Percentiles rank a stretch among this genome's conserved stretches.
phyloP scores from a whole-genome alignment of 2,113 vertebrate species.

The Podarcis muralis region DNA sequence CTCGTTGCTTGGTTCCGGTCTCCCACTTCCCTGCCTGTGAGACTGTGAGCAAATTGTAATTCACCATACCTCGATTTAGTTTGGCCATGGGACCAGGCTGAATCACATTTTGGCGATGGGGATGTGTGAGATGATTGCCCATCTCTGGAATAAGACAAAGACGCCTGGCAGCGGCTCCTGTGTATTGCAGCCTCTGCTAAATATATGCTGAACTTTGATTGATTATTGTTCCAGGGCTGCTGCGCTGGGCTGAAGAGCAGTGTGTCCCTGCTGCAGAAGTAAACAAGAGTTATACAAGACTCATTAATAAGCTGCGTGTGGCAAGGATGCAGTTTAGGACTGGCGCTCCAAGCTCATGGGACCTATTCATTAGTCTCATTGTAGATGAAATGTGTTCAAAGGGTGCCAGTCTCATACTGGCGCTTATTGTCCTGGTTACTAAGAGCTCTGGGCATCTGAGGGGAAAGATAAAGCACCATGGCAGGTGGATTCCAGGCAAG shows the following conservation, averaged over 20 bases:
- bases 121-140: too few species aligned
- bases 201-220: neutral
- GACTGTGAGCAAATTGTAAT: too few species aligned
- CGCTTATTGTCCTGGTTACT: neutral
- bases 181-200: neutral
- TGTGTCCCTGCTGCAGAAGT: slow-evolving; percentile 29
- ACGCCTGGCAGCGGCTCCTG: neutral
- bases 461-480: neutral
- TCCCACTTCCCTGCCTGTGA: too few species aligned
- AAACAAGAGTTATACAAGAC: slow-evolving; percentile 39
- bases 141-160: neutral
- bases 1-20: too few species aligned
- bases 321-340: neutral
- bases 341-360: neutral
- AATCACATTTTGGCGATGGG: neutral
- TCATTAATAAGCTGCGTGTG: slow-evolving; percentile 2
- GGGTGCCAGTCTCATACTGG: neutral
- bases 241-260: neutral
- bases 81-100: neutral
- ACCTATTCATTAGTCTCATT: slow-evolving; percentile 10
- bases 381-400: neutral
- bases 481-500: neutral
- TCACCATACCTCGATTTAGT: neutral
- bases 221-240: slow-evolving; percentile 1
- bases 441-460: neutral